A percentile compares a stretch with the other conserved stretches of the same genome.
phyloP scores from a whole-genome alignment of 2,888 invertebrate species.

The Napeogenes sylphis region DNA sequence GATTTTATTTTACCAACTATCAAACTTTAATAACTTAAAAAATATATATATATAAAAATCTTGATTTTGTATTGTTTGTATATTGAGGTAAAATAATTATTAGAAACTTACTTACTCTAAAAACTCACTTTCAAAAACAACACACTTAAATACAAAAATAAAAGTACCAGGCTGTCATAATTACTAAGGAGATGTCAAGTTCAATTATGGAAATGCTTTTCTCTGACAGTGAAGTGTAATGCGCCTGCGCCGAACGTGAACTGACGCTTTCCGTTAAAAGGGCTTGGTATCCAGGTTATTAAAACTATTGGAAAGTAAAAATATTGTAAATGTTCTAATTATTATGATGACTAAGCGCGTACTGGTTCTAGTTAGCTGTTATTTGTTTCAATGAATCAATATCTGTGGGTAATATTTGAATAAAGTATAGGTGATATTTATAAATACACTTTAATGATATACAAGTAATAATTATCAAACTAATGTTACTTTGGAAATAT shows the following conservation, averaged over 20 bases:
- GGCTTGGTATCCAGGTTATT: constrained; percentile 46
- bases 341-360: constrained; percentile 35
- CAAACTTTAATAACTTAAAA: no score
- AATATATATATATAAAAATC: no score
- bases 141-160: not conserved
- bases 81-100: no score
- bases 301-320: constrained; percentile 57
- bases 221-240: constrained; percentile 31
- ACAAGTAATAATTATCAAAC: not conserved
- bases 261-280: constrained; percentile 56
- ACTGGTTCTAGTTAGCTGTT: not conserved
- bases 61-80: no score
- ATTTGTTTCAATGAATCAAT: no score
- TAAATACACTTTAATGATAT: constrained; percentile 9
- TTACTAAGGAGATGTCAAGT: constrained; percentile 15
- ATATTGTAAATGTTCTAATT: constrained; percentile 56
- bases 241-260: constrained; percentile 37
- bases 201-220: constrained; percentile 26
- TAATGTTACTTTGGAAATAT: not conserved
- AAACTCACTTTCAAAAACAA: no score
- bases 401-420: not conserved
- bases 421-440: not conserved
- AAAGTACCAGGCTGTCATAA: constrained; percentile 27
- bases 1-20: no score
- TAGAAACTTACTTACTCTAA: no score